Evolutionary conservation across 1,140 invertebrate species (phyloP), one percentile per base, ranked within the genome.

Genomic region (Tetraneura akinire): DNA sequence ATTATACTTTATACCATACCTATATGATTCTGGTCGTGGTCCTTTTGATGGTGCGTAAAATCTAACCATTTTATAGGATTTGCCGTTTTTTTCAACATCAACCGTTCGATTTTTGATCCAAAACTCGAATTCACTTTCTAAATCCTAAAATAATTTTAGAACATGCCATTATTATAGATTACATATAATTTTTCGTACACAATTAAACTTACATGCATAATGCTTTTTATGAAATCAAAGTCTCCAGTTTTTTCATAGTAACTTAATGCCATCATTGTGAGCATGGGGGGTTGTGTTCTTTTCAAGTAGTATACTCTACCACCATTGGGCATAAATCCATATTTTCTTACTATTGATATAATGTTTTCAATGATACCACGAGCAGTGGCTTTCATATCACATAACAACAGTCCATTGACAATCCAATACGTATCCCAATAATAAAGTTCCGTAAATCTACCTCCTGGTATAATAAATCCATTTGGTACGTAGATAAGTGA

Each of bases 351-450:
- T 80, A 94, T 86, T 80, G 88, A 86, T 10, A 93, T 82, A 57
- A 94, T 90, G 85, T 94, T 94, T 81, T 91, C 88, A 47, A 95
- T 89, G 87, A 95, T 92, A n/a, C 91, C 92, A 82, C 85, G 88
- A 0, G 90, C 92, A 13, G 93, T 95, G 18, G 88, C 82, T 1
- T 85, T 84, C 93, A 96, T 95, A 82, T 91, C 91, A 71, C 90
- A 91, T 14, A 91, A 84, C 1, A 96, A 85, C 6, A 96, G 86
- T 18, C 94, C 94, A 82, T 91, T 90, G 11, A 95, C 87, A 10
- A 94, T 91, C 94, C 94, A 96, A 85, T 92, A 96, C 1, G 93
- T 93, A 84, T 96, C 94, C 94, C 94, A 96, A 84, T 96, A 96
- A 84, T 96, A 96, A 62, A 93, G 87, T 84, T 94, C 92, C 85